These are phyloP conservation scores for Bucorvus abyssinicus DNA, from an alignment of 2,797 vertebrate genomes.

Conservation along the genomic window DNA sequence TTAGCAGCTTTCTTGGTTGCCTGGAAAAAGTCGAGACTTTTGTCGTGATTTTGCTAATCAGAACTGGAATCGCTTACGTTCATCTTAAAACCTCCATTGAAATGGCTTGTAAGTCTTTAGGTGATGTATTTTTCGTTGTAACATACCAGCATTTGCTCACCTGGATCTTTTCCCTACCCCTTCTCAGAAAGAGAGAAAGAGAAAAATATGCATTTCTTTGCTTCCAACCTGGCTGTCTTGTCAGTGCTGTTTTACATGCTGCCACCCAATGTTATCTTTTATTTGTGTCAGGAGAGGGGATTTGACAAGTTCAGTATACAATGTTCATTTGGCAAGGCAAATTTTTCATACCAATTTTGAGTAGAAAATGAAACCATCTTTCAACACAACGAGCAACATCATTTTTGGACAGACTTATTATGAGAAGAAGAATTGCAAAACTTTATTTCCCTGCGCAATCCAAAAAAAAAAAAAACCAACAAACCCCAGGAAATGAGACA, in stretches of 20 bases:
- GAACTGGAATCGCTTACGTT: slow-evolving; percentile 53
- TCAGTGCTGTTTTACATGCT: slow-evolving; percentile 79
- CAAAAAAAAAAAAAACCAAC: not conserved
- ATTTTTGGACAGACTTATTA: slow-evolving; percentile 78
- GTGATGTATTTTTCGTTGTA: slow-evolving; percentile 44
- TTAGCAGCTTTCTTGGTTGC: slow-evolving; percentile 17
- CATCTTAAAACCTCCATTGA: slow-evolving; percentile 22
- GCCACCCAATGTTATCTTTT: slow-evolving; percentile 77
- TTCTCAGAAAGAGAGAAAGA: slow-evolving; percentile 56
- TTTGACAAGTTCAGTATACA: slow-evolving; percentile 78
- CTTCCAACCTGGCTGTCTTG: slow-evolving; percentile 72
- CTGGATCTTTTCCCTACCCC: slow-evolving; percentile 5
- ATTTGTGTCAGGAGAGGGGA: slow-evolving; percentile 79
- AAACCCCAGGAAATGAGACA: slow-evolving; percentile 40
- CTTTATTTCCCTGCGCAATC: slow-evolving; percentile 50
- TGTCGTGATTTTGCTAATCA: slow-evolving; percentile 73
- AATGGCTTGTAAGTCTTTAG: slow-evolving; percentile 52
- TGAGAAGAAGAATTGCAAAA: slow-evolving; percentile 59
- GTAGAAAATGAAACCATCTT: slow-evolving; percentile 79
- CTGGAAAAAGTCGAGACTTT: slow-evolving; percentile 57
- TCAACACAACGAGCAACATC: slow-evolving; percentile 73
- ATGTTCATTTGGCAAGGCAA: slow-evolving; percentile 77
- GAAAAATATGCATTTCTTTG: slow-evolving; percentile 68
- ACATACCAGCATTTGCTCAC: slow-evolving; percentile 7
- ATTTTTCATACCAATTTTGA: slow-evolving; percentile 77